A percentile compares a stretch with the other conserved stretches of the same genome.
These are phyloP conservation scores for Poeciliopsis paucimaculata DNA, from an alignment of 2,797 vertebrate genomes.

Conservation along the genomic window DNA sequence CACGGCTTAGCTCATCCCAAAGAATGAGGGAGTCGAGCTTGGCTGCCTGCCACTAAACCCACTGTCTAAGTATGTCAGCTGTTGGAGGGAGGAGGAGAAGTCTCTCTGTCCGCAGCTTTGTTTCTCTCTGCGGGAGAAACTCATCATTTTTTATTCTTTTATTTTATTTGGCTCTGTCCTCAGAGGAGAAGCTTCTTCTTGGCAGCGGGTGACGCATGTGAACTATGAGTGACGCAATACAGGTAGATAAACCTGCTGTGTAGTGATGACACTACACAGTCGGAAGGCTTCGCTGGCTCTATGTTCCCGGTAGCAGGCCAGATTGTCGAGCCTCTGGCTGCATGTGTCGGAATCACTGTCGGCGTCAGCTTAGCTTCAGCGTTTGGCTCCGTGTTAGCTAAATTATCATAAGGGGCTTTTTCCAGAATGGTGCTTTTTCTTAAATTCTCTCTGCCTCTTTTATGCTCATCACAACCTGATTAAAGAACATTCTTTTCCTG, in stretches of 20 bases:
- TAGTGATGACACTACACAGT: conserved; percentile 41
- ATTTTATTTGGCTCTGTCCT: conserved; percentile 6
- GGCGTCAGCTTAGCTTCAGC: conserved; percentile 23
- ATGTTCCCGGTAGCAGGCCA: conserved; percentile 33
- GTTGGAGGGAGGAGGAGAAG: conserved; percentile 47
- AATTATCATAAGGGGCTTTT: conserved; percentile 18
- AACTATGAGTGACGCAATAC: conserved; percentile 64
- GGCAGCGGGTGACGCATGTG: conserved; percentile 42
- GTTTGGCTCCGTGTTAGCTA: conserved; percentile 12
- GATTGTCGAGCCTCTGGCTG: conserved; percentile 12
- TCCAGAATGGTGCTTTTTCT: background rate
- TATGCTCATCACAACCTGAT: background rate
- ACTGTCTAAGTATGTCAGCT: conserved; percentile 60
- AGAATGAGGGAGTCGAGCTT: conserved; percentile 38
- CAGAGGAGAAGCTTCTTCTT: conserved; percentile 35
- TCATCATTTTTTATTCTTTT: conserved; percentile 15
- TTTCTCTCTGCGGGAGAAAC: conserved; percentile 61
- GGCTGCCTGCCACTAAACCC: conserved; percentile 47
- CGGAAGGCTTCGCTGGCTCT: conserved; percentile 38
- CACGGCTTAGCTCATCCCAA: conserved; percentile 23
- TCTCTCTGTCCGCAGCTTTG: conserved; percentile 31
- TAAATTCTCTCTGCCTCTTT: background rate
- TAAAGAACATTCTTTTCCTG: background rate
- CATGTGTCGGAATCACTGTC: conserved; percentile 35
- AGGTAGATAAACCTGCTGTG: conserved; percentile 55